phyloP scores from a whole-genome alignment of 2,797 vertebrate genomes.

The Bradypodion ventrale region DNA sequence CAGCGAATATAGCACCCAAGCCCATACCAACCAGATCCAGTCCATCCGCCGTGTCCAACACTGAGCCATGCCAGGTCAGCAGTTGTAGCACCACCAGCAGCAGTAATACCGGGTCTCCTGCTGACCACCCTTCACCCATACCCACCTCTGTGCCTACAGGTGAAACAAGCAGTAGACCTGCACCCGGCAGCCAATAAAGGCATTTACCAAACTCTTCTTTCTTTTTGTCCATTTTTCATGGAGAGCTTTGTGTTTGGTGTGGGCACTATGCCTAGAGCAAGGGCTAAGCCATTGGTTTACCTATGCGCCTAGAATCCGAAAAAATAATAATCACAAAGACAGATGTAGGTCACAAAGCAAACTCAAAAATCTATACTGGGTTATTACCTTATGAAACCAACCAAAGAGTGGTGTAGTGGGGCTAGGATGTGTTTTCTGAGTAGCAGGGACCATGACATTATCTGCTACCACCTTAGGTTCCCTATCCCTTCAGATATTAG shows the following conservation, averaged over 20 bases:
- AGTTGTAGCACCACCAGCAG: not conserved
- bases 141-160: slow-evolving; percentile 38
- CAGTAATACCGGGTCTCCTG: not conserved
- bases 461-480: no score
- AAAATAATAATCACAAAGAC: no score
- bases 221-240: slow-evolving; percentile 7
- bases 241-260: not conserved
- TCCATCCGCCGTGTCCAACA: slow-evolving; percentile 97
- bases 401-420: no score
- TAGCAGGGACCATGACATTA: no score
- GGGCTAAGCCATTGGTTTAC: not conserved
- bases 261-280: not conserved
- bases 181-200: slow-evolving; percentile 73
- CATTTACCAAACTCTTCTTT: slow-evolving; percentile 63
- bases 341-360: no score
- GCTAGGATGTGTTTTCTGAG: no score
- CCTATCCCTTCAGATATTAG: no score
- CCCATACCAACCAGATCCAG: slow-evolving; percentile 96
- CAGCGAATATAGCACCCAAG: slow-evolving; percentile 93
- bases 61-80: slow-evolving; percentile 75
- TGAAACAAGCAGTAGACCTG: slow-evolving; percentile 54
- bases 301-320: not conserved
- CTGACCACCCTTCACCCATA: slow-evolving; percentile 7
- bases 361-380: no score
- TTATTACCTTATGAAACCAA: no score